Evolutionary conservation across 1,140 invertebrate genomes (phyloP), one percentile per base, ranked within the genome.

Genomic region (Steinernema khuongi): DNA sequence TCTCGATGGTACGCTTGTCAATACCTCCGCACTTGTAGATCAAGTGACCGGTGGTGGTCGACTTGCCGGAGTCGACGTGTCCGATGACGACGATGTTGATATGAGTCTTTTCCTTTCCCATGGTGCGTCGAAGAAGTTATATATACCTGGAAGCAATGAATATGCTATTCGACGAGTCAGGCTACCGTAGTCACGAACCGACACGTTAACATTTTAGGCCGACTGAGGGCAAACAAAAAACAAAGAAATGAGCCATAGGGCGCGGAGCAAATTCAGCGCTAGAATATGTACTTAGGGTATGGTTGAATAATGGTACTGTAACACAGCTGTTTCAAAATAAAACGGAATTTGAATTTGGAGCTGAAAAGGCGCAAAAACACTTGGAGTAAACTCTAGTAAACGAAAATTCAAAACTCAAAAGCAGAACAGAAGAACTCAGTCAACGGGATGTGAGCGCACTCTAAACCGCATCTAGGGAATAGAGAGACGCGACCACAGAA

Each of bases 21-120:
- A 60, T 60, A 60, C 94, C 94, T 86, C 94, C 94, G 83, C 94
- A 96, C 90, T 96, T 96, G 91, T 96, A 96, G 87, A 96, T 96
- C 83, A 96, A 89, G 86, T 96, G 94, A 78, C 94, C 94, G 60
- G 84, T 85, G 79, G 94, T 96, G 74, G 93, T 93, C 33, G 94
- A 96, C n/a, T 94, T 96, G 86, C 96, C 96, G 76, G 76, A 77
- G 76, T 96, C 94, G 85, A 96, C 94, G 86, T 97, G 94, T 81
- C 94, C 94, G 86, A 97, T 96, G 77, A 97, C 94, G 79, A 97
- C 94, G 85, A 97, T 96, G 89, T 96, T 96, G 74, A 97, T 96
- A 89, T 97, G 94, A 88, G 90, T 90, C 90, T 96, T 97, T 88
- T 97, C 94, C 77, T 89, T 89, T 74, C 86, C 87, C 88, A 89